A percentile compares a stretch with the other conserved stretches of the same genome.
Conservation (phyloP, 2,888 invertebrate genomes). For the Omphaloscelis lunosa region DNA sequence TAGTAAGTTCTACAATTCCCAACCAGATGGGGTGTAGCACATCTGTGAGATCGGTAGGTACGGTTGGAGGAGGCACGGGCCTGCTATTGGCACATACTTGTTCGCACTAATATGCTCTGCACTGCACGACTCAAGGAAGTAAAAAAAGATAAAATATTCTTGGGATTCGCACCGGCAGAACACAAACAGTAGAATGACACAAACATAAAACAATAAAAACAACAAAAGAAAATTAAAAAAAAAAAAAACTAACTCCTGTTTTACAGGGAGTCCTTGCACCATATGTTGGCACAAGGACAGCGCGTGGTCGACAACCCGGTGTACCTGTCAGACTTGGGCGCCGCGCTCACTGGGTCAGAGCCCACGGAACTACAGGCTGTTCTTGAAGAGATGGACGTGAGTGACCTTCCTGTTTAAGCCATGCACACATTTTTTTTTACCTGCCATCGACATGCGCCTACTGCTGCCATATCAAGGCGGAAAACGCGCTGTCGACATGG, state of each 20-base stretch:
- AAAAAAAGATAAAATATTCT: not conserved
- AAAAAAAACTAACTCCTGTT: not conserved
- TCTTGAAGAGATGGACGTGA: constrained; percentile 98
- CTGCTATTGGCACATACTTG: not conserved
- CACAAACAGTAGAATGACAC: not conserved
- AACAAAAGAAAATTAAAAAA: not conserved
- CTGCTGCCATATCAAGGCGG: not conserved
- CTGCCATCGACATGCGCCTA: not conserved
- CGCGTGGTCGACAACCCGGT: constrained; percentile 99
- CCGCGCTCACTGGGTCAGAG: constrained; percentile 98
- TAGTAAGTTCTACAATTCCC: not conserved
- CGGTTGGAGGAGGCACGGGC: too few relatives aligned
- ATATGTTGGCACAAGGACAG: constrained; percentile 99
- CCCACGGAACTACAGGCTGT: constrained; percentile 97
- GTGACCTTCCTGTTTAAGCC: constrained; percentile 71
- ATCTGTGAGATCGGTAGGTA: not conserved
- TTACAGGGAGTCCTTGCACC: constrained; percentile 97
- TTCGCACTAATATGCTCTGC: not conserved
- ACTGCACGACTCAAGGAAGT: not conserved
- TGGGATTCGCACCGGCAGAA: not conserved
- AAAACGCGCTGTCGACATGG: not conserved
- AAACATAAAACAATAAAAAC: not conserved
- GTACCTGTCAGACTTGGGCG: constrained; percentile 98
- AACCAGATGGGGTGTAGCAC: too few relatives aligned
- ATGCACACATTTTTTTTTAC: not conserved